Evolutionary conservation across 2,113 vertebrate species (phyloP).

Genomic region (Heliornis fulica): DNA sequence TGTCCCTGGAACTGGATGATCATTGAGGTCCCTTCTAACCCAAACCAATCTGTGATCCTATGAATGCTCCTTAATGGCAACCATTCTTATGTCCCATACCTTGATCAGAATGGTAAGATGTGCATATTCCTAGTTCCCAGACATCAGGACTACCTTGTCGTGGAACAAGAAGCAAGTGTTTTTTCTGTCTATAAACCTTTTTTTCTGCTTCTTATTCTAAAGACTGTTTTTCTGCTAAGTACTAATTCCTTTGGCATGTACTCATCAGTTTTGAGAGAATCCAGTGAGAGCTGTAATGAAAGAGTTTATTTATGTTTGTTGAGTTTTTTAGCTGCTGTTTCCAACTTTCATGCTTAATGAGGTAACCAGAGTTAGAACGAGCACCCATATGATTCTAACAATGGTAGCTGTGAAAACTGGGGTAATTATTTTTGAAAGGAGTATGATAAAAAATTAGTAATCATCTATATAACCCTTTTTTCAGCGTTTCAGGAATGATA

Average conservation of each 20-base stretch:
- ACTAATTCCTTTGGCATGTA: neutral
- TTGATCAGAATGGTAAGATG: neutral
- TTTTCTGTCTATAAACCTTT: neutral
- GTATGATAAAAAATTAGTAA: neutral
- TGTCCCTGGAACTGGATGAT: no score
- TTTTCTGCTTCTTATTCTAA: neutral
- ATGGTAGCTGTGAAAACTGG: neutral
- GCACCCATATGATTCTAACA: neutral
- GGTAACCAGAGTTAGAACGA: neutral
- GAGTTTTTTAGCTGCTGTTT: neutral
- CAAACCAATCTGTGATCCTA: no score
- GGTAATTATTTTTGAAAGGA: neutral
- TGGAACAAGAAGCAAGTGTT: neutral
- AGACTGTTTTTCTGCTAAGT: neutral
- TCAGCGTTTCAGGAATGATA: neutral
- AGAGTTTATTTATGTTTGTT: neutral
- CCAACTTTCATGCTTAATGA: neutral
- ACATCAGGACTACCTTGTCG: neutral
- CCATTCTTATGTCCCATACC: accelerated
- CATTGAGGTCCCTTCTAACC: no score
- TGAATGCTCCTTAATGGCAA: neutral
- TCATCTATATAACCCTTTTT: neutral
- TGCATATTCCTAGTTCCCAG: neutral
- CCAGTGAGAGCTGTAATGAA: neutral
- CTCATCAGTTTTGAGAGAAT: neutral